Base-by-base conservation (phyloP, 2,797 vertebrate genomes). In the Miichthys miiuy region DNA sequence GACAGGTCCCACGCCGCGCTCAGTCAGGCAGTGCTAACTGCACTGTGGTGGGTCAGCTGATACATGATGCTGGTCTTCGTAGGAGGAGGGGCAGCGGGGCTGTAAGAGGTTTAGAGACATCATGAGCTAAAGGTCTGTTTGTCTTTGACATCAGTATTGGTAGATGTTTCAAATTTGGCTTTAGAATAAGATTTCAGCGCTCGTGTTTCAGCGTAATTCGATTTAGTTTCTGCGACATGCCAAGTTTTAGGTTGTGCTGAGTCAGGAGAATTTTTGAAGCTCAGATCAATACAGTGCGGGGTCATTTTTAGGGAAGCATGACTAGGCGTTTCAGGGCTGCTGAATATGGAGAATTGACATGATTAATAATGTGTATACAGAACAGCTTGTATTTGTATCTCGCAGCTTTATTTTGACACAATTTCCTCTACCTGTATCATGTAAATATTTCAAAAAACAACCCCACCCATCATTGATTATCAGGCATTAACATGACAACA, bases 201-300 rank as follows among this genome's bases (percentile, higher is more conserved):
- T 80, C 44, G 11, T 72, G n/a, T 88, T 77, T 21, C 67, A 44
- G 11, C 6, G 82, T 87, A 87, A 89, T 86, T 80, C 2, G 18
- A 89, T 88, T 44, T 73, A 23, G 79, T 79, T 88, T 81, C 56
- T 60, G 44, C 64, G 64, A 72, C 75, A 14, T 61, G 75, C 77
- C 75, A 72, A 65, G 74, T 72, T 80, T 84, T 58, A 65, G 50
- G 34, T 79, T 82, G 57, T 83, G 91, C 89, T 80, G 88, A 86
- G 44, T 65, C 21, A 79, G 75, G 76, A 21, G 52, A 25, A 61
- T 75, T 86, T 76, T 57, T 75, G 27, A 83, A 64, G 21, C 27
- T 77, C 34, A 2, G 50, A 81, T 91, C 86, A 64, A 82, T 89
- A 38, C 63, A 62, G 72, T 12, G 20, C 68, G 47, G 56, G 81